Evolutionary conservation across 2,113 vertebrate species (phyloP).

Genomic region (Tringa solitaria): DNA sequence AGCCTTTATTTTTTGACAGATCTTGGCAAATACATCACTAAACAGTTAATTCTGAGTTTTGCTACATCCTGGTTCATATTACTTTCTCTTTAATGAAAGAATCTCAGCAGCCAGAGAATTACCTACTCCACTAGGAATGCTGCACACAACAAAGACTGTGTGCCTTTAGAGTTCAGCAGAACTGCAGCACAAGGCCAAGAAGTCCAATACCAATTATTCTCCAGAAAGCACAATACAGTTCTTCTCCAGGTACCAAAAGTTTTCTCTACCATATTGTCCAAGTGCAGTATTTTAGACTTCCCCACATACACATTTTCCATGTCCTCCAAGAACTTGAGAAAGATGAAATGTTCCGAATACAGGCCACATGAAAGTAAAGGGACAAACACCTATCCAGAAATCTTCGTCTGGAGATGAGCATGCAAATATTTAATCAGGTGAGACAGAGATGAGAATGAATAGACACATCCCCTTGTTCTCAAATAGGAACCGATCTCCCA

Average conservation of each 20-base stretch:
- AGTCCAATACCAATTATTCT: background rate
- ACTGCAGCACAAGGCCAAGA: background rate
- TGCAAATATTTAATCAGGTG: background rate
- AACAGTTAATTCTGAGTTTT: background rate
- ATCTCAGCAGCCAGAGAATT: background rate
- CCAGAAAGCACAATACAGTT: background rate
- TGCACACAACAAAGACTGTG: background rate
- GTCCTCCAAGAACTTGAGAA: background rate
- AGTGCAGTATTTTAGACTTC: background rate
- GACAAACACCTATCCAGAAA: background rate
- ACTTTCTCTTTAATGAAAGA: background rate
- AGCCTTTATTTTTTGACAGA: background rate
- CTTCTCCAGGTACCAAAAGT: background rate
- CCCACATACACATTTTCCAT: background rate
- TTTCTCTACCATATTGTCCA: background rate
- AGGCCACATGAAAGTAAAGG: background rate
- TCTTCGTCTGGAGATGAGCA: background rate
- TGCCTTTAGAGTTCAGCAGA: background rate
- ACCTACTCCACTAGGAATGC: background rate
- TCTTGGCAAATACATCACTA: background rate
- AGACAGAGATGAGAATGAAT: background rate
- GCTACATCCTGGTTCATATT: background rate
- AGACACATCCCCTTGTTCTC: background rate
- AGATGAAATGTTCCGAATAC: background rate
- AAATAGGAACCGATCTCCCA: background rate